These are phyloP conservation scores for Drosophila obscura DNA, from an alignment of 1,140 invertebrate species.

Conservation along the genomic window DNA sequence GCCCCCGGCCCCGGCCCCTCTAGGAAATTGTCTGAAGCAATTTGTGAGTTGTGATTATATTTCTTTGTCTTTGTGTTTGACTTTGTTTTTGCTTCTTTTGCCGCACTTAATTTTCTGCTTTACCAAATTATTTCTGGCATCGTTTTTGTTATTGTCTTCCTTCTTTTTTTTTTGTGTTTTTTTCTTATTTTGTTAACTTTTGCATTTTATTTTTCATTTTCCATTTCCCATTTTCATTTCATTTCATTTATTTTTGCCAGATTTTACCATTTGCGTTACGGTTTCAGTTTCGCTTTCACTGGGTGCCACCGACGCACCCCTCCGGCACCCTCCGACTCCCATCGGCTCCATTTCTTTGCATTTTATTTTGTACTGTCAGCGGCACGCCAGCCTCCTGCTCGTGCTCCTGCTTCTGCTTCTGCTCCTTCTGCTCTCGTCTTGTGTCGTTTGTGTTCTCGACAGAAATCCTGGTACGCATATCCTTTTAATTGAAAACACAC, in stretches of 20 bases:
- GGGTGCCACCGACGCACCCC: too few species aligned
- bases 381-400: conserved; percentile 38
- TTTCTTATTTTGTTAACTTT: conserved; percentile 41
- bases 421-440: background rate
- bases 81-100: conserved; percentile 13
- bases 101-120: conserved; percentile 30
- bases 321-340: conserved; percentile 4
- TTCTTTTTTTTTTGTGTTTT: background rate
- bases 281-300: conserved; percentile 6
- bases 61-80: conserved; percentile 14
- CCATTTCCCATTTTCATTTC: conserved; percentile 38
- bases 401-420: background rate
- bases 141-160: conserved; percentile 1
- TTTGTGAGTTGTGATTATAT: conserved; percentile 22
- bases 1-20: too few species aligned
- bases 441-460: conserved; percentile 1
- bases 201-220: conserved; percentile 21
- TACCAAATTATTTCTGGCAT: conserved; percentile 20
- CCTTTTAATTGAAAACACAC: conserved; percentile 78
- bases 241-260: conserved; percentile 19
- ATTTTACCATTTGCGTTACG: conserved; percentile 23
- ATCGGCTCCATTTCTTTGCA: background rate
- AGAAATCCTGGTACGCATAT: conserved; percentile 64
- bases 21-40: conserved; percentile 18
- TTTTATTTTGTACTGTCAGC: conserved; percentile 56